A percentile compares a stretch with the other conserved stretches of the same genome.
Conservation (phyloP, 2,113 vertebrate species). For the Menura novaehollandiae region DNA sequence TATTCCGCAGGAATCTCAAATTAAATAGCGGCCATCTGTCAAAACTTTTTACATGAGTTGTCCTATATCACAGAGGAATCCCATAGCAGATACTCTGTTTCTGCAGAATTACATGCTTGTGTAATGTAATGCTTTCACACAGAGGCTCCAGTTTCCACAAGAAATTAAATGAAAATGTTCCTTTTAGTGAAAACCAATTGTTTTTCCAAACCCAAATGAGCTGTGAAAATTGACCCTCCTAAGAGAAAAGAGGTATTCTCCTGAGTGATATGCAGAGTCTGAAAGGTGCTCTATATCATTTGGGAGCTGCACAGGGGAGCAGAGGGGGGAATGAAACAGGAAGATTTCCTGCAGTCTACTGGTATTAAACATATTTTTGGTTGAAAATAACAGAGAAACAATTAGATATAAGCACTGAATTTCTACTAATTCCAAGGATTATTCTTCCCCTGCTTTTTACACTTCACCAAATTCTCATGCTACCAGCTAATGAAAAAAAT, state of each 20-base stretch:
- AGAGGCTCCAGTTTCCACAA: background rate
- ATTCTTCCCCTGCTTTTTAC: background rate
- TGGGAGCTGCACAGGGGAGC: rapidly evolving
- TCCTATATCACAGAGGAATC: background rate
- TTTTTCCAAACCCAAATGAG: background rate
- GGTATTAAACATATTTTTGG: background rate
- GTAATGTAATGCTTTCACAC: background rate
- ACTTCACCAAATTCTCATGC: rapidly evolving
- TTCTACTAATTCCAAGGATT: background rate
- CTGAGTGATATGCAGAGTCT: background rate
- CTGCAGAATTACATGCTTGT: background rate
- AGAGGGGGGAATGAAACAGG: background rate
- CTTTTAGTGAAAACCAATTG: background rate
- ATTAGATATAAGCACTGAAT: background rate
- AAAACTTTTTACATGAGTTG: background rate
- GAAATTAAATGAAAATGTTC: background rate
- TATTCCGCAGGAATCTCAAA: background rate
- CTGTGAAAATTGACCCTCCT: background rate
- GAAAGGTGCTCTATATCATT: background rate
- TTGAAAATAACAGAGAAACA: background rate
- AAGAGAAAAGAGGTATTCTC: background rate
- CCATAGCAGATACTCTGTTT: background rate
- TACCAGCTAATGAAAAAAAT: background rate
- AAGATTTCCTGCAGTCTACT: background rate
- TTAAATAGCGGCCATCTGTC: background rate